phyloP scores from a whole-genome alignment of 2,797 vertebrate species.

The Acridotheres tristis region DNA sequence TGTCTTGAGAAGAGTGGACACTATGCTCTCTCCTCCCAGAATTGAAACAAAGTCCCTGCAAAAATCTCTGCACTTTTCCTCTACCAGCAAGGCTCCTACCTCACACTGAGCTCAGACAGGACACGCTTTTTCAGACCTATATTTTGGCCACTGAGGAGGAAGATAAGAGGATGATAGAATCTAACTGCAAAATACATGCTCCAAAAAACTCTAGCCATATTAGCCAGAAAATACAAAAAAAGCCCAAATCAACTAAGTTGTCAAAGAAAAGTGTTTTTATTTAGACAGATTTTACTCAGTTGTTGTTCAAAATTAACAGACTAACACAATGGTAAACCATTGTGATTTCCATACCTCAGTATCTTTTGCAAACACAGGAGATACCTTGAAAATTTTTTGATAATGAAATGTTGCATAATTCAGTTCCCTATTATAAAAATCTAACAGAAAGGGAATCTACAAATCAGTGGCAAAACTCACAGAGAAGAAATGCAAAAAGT shows the following conservation, averaged over 20 bases:
- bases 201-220: not conserved
- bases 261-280: not conserved
- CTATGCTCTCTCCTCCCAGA: not conserved
- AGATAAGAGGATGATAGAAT: not conserved
- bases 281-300: not conserved
- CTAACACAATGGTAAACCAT: not conserved
- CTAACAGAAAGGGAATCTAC: slow-evolving; percentile 54
- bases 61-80: not conserved
- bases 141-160: not conserved
- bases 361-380: slow-evolving; percentile 10
- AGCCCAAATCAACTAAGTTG: not conserved
- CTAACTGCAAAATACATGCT: not conserved
- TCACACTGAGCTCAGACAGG: not conserved
- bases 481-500: slow-evolving; percentile 55
- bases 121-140: not conserved
- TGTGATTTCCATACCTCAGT: not conserved
- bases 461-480: slow-evolving; percentile 41
- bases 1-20: not conserved
- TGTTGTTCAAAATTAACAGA: slow-evolving; percentile 14
- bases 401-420: slow-evolving; percentile 25
- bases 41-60: not conserved
- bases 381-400: slow-evolving; percentile 43
- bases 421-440: slow-evolving; percentile 51
- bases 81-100: not conserved
- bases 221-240: not conserved